These are phyloP conservation scores for Euborellia annulipes DNA, from an alignment of 1,140 invertebrate genomes.

Conservation along the genomic window DNA sequence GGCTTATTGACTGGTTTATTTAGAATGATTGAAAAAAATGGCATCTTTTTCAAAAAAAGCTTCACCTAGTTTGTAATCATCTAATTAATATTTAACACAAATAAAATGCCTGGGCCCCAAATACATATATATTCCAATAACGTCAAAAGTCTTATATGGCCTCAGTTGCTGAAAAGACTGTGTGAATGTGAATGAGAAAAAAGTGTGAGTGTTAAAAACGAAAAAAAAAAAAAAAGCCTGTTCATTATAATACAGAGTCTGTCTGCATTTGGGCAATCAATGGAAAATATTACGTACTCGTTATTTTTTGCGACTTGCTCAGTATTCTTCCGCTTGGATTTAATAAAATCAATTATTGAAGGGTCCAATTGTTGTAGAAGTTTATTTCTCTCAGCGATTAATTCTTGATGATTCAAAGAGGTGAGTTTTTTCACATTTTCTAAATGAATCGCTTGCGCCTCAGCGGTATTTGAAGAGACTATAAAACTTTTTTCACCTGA, in stretches of 20 bases:
- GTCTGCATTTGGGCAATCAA: conserved; percentile 7
- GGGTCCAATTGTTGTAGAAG: conserved; percentile 47
- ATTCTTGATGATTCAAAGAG: conserved; percentile 55
- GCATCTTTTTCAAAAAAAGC: too few relatives aligned
- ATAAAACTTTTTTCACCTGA: conserved; percentile 30
- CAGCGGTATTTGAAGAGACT: too few relatives aligned
- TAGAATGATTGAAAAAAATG: too few relatives aligned
- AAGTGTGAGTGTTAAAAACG: conserved; percentile 18
- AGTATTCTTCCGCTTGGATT: conserved; percentile 37
- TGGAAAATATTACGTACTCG: conserved; percentile 1
- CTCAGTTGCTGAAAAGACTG: too few relatives aligned
- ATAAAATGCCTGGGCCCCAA: too few relatives aligned
- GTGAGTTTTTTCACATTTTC: conserved; percentile 52
- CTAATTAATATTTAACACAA: too few relatives aligned
- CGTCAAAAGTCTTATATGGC: too few relatives aligned
- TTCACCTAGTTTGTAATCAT: too few relatives aligned
- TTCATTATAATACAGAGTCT: conserved; percentile 9
- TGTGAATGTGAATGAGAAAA: conserved; percentile 1
- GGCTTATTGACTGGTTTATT: too few relatives aligned
- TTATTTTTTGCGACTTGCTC: conserved; percentile 22
- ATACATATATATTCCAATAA: too few relatives aligned
- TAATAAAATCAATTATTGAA: conserved; percentile 48
- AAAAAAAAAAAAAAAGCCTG: conserved; percentile 13
- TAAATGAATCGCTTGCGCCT: conserved; percentile 38
- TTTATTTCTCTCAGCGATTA: conserved; percentile 52